phyloP scores from a whole-genome alignment of 2,888 invertebrate species.

The Thumatha senex region DNA sequence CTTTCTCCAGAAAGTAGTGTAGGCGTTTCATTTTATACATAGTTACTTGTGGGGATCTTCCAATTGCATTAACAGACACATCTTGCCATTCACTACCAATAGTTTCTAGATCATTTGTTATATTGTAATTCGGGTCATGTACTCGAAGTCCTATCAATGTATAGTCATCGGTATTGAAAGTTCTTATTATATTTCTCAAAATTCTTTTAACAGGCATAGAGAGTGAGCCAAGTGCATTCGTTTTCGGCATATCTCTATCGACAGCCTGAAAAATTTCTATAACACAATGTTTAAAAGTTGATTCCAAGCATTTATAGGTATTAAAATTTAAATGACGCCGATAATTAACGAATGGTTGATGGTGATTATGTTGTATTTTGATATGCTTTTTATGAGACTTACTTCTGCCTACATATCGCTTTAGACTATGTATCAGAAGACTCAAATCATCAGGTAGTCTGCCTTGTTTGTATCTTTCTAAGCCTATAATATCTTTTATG shows the following conservation, averaged over 20 bases:
- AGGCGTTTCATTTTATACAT: conserved; percentile 56
- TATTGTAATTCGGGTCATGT: conserved; percentile 44
- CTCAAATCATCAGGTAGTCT: conserved; percentile 48
- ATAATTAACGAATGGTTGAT: not conserved
- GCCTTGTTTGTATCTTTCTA: conserved; percentile 43
- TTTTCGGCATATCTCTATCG: conserved; percentile 40
- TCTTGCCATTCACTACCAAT: conserved; percentile 52
- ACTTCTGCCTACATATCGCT: conserved; percentile 40
- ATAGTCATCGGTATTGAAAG: conserved; percentile 41
- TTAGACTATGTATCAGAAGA: conserved; percentile 49
- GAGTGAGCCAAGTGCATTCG: conserved; percentile 42
- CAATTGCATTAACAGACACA: conserved; percentile 33
- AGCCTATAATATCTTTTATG: conserved; percentile 46
- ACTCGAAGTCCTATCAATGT: conserved; percentile 27
- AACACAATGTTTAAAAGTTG: conserved; percentile 32
- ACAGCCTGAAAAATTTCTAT: conserved; percentile 47
- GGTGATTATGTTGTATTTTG: not conserved
- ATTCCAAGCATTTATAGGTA: conserved; percentile 1
- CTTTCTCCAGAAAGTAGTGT: conserved; percentile 47
- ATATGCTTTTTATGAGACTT: conserved; percentile 12
- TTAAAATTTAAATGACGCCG: not conserved
- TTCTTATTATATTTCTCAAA: conserved; percentile 49
- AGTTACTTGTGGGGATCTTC: conserved; percentile 38
- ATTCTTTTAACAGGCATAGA: conserved; percentile 45
- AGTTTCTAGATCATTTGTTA: conserved; percentile 45